Evolutionary conservation across 2,113 vertebrate genomes (phyloP), one percentile per base, ranked within the genome.

Genomic region (Acinonyx jubatus): DNA sequence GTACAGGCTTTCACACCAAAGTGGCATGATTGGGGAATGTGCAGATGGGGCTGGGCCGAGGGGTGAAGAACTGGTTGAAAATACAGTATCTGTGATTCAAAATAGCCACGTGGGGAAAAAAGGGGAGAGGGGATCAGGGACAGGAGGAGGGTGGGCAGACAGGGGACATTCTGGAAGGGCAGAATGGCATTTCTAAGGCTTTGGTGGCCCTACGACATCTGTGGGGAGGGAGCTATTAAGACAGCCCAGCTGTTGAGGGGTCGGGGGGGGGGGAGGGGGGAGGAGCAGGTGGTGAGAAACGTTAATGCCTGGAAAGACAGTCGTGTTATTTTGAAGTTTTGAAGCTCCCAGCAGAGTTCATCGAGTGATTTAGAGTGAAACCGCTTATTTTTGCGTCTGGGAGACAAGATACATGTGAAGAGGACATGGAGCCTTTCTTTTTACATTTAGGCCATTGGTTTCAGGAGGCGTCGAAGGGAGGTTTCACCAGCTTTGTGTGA

Each of bases 141-240:
- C 3, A 68, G 18, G 33, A 38, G 12, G 19, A 66, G 33, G 5
- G 63, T 29, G 36, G 41, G n/a, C 8, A 7, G 82, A 63, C 0
- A 27, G 0, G 27, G 31, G 19, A 52, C 3, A 14, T 12, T 79
- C 31, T 52, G 12, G 5, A 82, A 45, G 18, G 36, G 27, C 68
- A 81, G 27, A 9, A 3, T 61, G 16, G 2, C 50, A 2, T 57
- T 52, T 38, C 88, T 14, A 18, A 45, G 79, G 31, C 33, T 29
- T 45, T 23, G 7, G 7, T 4, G 5, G 29, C 21, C 21, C 38
- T 71, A 52, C 45, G 14, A 3, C 7, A 0, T 2, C 15, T 27
- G 9, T 55, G 16, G 29, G 8, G 36, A 73, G 23, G 38, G 45
- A 66, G 50, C 33, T 78, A 4, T 48, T 9, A 13, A 29, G 38